These are phyloP conservation scores for Zonotrichia leucophrys DNA, from an alignment of 2,113 vertebrate species.

Conservation along the genomic window DNA sequence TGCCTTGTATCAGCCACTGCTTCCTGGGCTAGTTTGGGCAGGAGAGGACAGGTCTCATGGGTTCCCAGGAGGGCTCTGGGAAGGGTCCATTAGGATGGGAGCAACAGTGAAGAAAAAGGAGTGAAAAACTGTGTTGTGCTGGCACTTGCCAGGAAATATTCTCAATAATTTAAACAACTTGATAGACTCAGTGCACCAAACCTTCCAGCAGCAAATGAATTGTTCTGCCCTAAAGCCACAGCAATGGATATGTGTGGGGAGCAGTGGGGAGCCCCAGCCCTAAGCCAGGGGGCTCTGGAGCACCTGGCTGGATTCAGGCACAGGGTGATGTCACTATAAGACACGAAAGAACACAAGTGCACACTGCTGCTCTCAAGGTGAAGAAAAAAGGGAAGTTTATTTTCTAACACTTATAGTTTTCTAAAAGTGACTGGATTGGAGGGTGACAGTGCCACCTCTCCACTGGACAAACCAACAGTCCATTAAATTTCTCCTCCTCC, in stretches of 20 bases:
- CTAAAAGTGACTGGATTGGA: no score
- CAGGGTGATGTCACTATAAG: no score
- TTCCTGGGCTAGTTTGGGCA: neutral
- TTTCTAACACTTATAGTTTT: no score
- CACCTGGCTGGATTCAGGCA: accelerated
- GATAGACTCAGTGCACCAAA: neutral
- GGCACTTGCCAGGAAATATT: neutral
- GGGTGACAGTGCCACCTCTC: no score
- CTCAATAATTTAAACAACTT: neutral
- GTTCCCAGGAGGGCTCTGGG: neutral
- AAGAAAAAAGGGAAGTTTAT: no score
- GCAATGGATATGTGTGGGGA: neutral
- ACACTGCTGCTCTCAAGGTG: no score
- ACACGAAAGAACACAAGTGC: no score
- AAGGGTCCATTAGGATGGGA: neutral
- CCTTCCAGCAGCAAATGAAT: neutral
- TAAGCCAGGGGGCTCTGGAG: neutral
- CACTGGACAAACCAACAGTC: no score
- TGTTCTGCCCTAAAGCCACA: neutral
- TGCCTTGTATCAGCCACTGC: neutral
- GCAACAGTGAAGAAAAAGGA: neutral
- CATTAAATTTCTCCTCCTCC: no score
- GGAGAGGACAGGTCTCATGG: neutral
- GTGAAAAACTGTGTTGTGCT: neutral
- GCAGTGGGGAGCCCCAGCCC: neutral